Evolutionary conservation across 1,140 invertebrate species (phyloP), one percentile per base, ranked within the genome.

Genomic region (Drosophila mayri): DNA sequence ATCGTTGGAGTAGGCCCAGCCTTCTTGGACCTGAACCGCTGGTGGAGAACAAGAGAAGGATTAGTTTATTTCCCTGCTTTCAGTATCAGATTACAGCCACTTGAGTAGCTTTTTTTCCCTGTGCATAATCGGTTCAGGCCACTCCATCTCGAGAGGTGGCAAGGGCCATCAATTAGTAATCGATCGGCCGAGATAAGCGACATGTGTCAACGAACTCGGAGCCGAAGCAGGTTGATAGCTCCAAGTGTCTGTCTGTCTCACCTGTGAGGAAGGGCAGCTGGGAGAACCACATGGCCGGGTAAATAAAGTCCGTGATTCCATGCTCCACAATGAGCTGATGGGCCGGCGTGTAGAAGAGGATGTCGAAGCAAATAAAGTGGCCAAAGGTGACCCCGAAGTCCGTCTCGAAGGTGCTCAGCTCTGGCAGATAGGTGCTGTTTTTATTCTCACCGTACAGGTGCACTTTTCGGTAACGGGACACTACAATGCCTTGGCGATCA

Each of bases 341-440:
- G 3, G 81, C 81, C 0, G 97, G 97, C 5, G 94, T 85, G 49
- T 94, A 78, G 84, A 95, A 97, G 2, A 97, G 62, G 14, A 98
- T 94, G 91, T 98, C 97, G 76, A 97, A 97, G 83, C 97, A 97
- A n/a, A 95, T 96, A 59, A 97, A 95, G 8, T 95, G 94, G 0
- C 97, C 97, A 88, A 98, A 98, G 16, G 93, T 95, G 0, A 97
- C 96, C 6, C 95, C 95, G 81, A 98, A 98, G 91, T 97, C 96
- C 0, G 97, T 98, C 5, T 93, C 92, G 72, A 98, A 98, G 7
- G 92, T 94, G 0, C 94, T 92, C 5, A 28, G 86, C 77, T 96
- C 94, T 0, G 83, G 76, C 20, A 37, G 1, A 7, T 61, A 62
- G 0, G 92, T 91, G 32, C 49, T 64, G 71, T 93, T 91, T 41